Evolutionary conservation across 1,140 invertebrate genomes (phyloP).

Genomic region (Caenorhabditis remanei): DNA sequence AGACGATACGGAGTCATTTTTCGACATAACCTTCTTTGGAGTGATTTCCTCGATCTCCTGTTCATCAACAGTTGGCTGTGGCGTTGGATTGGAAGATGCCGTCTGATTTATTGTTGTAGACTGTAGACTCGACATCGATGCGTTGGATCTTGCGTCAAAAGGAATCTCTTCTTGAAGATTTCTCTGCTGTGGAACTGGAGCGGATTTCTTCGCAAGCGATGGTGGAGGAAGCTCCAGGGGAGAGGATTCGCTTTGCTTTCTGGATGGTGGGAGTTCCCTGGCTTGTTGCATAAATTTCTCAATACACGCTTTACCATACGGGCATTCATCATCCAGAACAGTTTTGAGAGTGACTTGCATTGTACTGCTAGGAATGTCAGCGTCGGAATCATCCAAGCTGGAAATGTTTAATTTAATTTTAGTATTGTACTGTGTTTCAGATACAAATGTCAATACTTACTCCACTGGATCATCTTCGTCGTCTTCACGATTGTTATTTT

Average conservation of each 20-base stretch:
- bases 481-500: neutral
- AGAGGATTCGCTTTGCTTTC: neutral
- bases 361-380: neutral
- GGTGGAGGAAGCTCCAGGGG: neutral
- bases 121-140: neutral
- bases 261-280: too few relatives aligned
- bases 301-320: neutral
- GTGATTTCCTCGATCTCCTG: neutral
- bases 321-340: neutral
- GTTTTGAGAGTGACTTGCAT: neutral
- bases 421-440: too few relatives aligned
- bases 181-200: neutral
- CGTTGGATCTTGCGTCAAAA: neutral
- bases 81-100: neutral
- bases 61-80: constrained; percentile 7
- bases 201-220: too few relatives aligned
- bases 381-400: neutral
- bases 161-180: neutral
- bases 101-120: neutral
- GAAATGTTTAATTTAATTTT: neutral
- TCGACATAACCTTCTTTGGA: neutral
- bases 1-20: neutral
- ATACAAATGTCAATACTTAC: too few relatives aligned
- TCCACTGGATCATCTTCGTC: too few relatives aligned
- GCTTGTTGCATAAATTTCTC: too few relatives aligned